Conservation (phyloP, 2,797 vertebrate species). For the Cossypha dichroa region DNA sequence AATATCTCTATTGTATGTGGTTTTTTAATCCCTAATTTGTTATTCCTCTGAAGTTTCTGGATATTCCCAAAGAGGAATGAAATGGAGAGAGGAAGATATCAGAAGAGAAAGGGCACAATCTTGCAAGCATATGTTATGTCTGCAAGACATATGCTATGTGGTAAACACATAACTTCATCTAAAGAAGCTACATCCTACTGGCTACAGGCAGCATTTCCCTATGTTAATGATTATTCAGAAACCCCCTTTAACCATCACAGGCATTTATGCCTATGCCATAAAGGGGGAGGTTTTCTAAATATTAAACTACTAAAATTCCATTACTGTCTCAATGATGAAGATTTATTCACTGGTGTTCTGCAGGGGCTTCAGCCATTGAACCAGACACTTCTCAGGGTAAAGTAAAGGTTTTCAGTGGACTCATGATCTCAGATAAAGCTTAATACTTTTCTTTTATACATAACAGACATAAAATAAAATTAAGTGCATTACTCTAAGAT, state of each 20-base stretch:
- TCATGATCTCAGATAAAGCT: background rate
- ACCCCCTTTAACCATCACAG: background rate
- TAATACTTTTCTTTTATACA: background rate
- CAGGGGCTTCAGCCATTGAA: background rate
- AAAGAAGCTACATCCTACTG: background rate
- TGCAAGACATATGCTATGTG: background rate
- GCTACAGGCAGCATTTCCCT: background rate
- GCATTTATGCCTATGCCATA: background rate
- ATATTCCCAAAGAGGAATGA: background rate
- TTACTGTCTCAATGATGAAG: background rate
- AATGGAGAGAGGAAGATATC: background rate
- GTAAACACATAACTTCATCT: background rate
- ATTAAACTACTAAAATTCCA: background rate
- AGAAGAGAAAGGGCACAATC: background rate
- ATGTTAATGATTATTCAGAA: background rate
- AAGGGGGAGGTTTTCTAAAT: background rate
- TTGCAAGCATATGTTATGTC: background rate
- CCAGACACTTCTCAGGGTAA: background rate
- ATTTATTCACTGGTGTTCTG: background rate
- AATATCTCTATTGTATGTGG: background rate
- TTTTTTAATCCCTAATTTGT: background rate
- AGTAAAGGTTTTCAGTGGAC: background rate
- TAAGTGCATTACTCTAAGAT: background rate
- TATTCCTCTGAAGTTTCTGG: background rate
- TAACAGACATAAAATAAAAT: background rate